Evolutionary conservation across 2,113 vertebrate genomes (phyloP), one percentile per base, ranked within the genome.

Genomic region (Phocoena sinus): DNA sequence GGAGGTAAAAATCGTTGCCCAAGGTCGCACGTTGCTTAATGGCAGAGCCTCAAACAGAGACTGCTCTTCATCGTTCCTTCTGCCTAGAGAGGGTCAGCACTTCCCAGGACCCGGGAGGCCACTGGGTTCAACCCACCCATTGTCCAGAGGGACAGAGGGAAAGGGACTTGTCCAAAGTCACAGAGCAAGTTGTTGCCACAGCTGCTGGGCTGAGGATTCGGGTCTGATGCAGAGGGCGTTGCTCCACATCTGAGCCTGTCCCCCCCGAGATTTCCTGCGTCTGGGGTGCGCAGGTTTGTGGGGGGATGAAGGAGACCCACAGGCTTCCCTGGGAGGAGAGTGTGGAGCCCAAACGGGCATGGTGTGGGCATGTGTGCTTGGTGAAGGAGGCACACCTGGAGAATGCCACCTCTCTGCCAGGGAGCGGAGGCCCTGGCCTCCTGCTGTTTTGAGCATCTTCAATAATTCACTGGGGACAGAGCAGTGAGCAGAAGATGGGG

Each of bases 401-500:
- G 47, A 81, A 25, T 8, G 8, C 70, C 23, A 2, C 82, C 23
- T 82, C 41, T 76, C 23, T 36, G 79, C 63, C 47, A 58, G 91
- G 13, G 44, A 56, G 65, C 5, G 2, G 62, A 23, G 63, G 63
- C 41, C 67, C 44, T 11, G 44, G 81, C 36, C 60, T 89, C 67
- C 23, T 68, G 68, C 82, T 18, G 85, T 17, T 4, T 74, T 73
- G 56, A 68, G 41, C 7, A 15, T 31, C 94, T 85, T 89, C 93
- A 88, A 5, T 84, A 91, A 93, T 96, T 96, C 53, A 88, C 53
- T 63, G 44, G 73, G 77, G 84, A 84, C 80, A 82, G 92, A 86
- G 31, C 44, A 8, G 60, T 7, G 17, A 65, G 62, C 89, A 58
- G 65, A 68, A 74, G 76, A 38, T 44, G 21, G 12, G 44, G 41